Evolutionary conservation across 2,113 vertebrate genomes (phyloP), one percentile per base, ranked within the genome.

Genomic region (Syngnathus scovelli): DNA sequence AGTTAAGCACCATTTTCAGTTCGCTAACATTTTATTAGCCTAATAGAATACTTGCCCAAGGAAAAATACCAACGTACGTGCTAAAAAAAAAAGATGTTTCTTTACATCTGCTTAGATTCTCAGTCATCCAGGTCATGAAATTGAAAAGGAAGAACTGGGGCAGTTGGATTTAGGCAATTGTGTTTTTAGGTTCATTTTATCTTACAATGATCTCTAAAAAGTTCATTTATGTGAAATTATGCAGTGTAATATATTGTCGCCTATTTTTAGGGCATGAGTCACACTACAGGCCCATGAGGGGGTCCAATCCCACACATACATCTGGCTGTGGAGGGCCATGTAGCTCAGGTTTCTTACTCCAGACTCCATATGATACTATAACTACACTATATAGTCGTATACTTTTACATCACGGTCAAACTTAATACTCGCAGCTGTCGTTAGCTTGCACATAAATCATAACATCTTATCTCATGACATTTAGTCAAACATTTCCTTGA

Each of bases 221-320:
- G 68, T 64, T 39, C 70, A 82, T 83, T 48, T 6, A 75, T 80
- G 70, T 67, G 62, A 54, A 37, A 78, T 79, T 78, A 86, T 81
- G 75, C 79, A 89, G 61, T 75, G 75, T 66, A 75, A 79, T 74
- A 79, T 74, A 85, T 86, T 88, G 69, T 72, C 75, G 77, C 73
- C 80, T 90, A 84, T 88, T 87, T 87, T 89, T 86, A 84, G 78
- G 67, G 59, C 64, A 80, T 88, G 82, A 88, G 72, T 86, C 85
- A 82, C 69, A 51, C 64, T 68, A 36, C 7, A 60, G 75, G 36
- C 75, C 74, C 75, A 66, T 76, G 58, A 69, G 55, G 66, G 75
- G 72, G 71, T 81, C 66, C 71, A 81, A 51, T 69, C 75, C 69
- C 74, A 61, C 15, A 82, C 70, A 83, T 18, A 18, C 64, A 66